Evolutionary conservation across 2,113 vertebrate genomes (phyloP).

Genomic region (Mobula birostris): DNA sequence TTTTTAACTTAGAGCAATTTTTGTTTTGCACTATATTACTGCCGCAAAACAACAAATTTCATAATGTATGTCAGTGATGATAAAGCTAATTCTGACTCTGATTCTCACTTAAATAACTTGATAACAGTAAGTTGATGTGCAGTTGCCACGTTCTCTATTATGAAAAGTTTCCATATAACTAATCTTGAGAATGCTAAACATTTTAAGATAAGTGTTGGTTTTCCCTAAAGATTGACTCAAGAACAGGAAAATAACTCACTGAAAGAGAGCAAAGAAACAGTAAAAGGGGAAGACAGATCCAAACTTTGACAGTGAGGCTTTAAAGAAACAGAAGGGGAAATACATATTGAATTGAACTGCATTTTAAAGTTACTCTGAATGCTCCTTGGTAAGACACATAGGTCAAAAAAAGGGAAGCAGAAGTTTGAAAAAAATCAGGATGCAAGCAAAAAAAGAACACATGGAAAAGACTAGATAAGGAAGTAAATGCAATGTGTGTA

Average conservation of each 20-base stretch:
- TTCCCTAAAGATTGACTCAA: background rate
- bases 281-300: background rate
- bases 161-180: background rate
- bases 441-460: background rate
- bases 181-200: background rate
- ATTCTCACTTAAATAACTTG: background rate
- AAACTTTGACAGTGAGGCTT: background rate
- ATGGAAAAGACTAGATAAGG: constrained; percentile 23
- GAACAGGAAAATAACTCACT: background rate
- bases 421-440: constrained; percentile 23
- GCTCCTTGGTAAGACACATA: constrained; percentile 15
- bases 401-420: constrained; percentile 24
- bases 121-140: background rate
- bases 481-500: constrained; percentile 16
- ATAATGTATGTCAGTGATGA: too few relatives aligned
- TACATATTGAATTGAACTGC: background rate
- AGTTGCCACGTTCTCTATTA: background rate
- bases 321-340: constrained; percentile 9
- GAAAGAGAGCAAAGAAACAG: background rate
- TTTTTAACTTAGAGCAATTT: too few relatives aligned
- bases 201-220: background rate
- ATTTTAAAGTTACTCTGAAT: background rate
- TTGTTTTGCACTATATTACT: too few relatives aligned
- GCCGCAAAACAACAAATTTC: too few relatives aligned
- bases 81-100: too few relatives aligned